phyloP scores from a whole-genome alignment of 2,113 vertebrate species.

The Stigmatopora nigra region DNA sequence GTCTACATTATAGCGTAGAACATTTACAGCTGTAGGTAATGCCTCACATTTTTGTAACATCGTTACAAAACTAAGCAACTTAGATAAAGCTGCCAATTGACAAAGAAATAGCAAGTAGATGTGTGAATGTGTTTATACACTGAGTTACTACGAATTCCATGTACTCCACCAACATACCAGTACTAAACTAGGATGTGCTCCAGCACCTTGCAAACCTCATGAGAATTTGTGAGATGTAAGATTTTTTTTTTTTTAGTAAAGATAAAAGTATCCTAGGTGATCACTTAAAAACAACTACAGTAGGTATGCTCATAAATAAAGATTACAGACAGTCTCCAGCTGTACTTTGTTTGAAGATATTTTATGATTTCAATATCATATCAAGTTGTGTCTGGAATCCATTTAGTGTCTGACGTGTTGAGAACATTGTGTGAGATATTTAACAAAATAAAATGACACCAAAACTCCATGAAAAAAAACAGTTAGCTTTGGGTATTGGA shows the following conservation, averaged over 20 bases:
- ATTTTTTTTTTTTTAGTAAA: too few species aligned
- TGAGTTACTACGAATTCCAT: too few species aligned
- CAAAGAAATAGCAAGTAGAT: neutral
- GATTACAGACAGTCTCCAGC: conserved; percentile 1
- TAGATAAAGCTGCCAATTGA: neutral
- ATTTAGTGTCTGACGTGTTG: neutral
- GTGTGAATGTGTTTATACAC: neutral
- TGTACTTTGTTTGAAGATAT: conserved; percentile 8
- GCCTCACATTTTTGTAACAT: neutral
- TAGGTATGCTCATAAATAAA: conserved; percentile 20
- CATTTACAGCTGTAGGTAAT: conserved; percentile 2
- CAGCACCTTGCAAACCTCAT: too few species aligned
- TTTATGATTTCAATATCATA: neutral
- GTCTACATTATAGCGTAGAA: neutral
- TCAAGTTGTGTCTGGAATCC: neutral
- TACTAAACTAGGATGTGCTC: too few species aligned
- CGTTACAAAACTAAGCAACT: neutral
- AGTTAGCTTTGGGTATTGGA: too few species aligned
- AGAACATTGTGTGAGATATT: neutral
- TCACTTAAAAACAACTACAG: neutral
- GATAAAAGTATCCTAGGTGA: neutral
- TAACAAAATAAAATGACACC: neutral
- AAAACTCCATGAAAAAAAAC: neutral
- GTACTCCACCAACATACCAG: too few species aligned
- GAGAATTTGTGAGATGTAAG: too few species aligned